Evolutionary conservation across 2,797 vertebrate genomes (phyloP), one percentile per base, ranked within the genome.

Genomic region (Ctenosaura bakeri): DNA sequence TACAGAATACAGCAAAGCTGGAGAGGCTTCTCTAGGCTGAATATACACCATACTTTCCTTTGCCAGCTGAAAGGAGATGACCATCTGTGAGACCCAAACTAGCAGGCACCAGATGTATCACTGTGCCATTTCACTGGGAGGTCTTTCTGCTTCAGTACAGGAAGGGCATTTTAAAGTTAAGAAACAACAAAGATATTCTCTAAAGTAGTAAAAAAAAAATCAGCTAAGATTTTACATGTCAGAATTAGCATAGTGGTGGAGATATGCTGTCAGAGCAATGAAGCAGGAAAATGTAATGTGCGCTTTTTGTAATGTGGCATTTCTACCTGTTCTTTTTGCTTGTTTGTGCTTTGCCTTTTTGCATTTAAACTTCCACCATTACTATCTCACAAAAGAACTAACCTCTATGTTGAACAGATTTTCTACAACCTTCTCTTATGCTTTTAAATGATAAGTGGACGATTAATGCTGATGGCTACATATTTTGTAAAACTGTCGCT

Each of bases 141-240:
- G 77, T 50, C 83, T 79, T 76, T 73, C 73, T 84, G 32, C 56
- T 90, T 93, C 69, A 42, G 5, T 64, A 85, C 29, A 90, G 87
- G 50, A 71, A 1, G 62, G 76, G 69, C 22, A 69, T 79, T 93
- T 92, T 69, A 80, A 32, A 35, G 54, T 86, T 71, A 76, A 32
- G n/a, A 2, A 71, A 69, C 74, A 90, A 66, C 56, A 32, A 9
- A 90, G 54, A 69, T 22, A 14, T 92, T 66, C 22, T 71, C 9
- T 42, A 54, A 90, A 88, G 32, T 8, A 87, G 13, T 5, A 80
- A 54, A n/a, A 26, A 59, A 66, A 83, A 22, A 24, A 35, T 59
- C 2, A 32, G 10, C 46, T 77, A 85, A 78, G 76, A 4, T 50
- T 29, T 54, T 5, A 0, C 56, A 10, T 90, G 18, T 89, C 14